Percentiles rank a stretch among this genome's conserved stretches.
These are phyloP conservation scores for Megamerina dolium DNA, from an alignment of 2,888 invertebrate genomes.

Conservation along the genomic window DNA sequence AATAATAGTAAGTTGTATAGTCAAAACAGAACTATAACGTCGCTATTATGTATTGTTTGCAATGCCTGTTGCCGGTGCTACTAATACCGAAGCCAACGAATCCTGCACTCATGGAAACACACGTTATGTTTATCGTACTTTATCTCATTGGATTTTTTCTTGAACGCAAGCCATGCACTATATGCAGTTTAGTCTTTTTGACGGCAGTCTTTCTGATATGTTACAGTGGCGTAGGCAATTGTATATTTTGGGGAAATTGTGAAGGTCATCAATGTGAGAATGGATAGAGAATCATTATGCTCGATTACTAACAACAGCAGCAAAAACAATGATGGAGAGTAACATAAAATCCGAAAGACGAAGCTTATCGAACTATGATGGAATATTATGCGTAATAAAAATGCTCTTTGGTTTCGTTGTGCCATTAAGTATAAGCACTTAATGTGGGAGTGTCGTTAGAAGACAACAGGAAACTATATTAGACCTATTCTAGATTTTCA, in stretches of 20 bases:
- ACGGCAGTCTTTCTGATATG: slow-evolving; percentile 90
- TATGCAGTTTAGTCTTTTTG: slow-evolving; percentile 92
- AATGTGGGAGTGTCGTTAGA: too few species aligned
- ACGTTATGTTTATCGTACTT: slow-evolving; percentile 95
- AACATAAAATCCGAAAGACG: too few species aligned
- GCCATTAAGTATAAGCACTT: too few species aligned
- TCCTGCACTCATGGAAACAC: slow-evolving; percentile 90
- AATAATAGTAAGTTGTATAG: background rate
- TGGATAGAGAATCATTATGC: slow-evolving; percentile 40
- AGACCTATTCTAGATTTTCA: too few species aligned
- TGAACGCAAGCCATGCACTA: slow-evolving; percentile 94
- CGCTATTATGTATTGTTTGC: slow-evolving; percentile 82
- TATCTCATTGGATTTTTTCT: slow-evolving; percentile 96
- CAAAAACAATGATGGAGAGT: too few species aligned
- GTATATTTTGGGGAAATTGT: slow-evolving; percentile 86
- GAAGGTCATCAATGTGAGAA: slow-evolving; percentile 60
- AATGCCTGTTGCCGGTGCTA: slow-evolving; percentile 94
- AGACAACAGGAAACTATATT: too few species aligned
- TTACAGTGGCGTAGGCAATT: slow-evolving; percentile 93
- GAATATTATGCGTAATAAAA: too few species aligned
- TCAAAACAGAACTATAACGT: background rate
- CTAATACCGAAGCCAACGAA: slow-evolving; percentile 97
- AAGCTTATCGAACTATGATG: too few species aligned
- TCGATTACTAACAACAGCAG: too few species aligned
- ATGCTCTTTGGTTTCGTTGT: too few species aligned